A percentile compares a stretch with the other conserved stretches of the same genome.
These are phyloP conservation scores for Trachymyrmex septentrionalis DNA, from an alignment of 1,140 invertebrate species.

Conservation along the genomic window DNA sequence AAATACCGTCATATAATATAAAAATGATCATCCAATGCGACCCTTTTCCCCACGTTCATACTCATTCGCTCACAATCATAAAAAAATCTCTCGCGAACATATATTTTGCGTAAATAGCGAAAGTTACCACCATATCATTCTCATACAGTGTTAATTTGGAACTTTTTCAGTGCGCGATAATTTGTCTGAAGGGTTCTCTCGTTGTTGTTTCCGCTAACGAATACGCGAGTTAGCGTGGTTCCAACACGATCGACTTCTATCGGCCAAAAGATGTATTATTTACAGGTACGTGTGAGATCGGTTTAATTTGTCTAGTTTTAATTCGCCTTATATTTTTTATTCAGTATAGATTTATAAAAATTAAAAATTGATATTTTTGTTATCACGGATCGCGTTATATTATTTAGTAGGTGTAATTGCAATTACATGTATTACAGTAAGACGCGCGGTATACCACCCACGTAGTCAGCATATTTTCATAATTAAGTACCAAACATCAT, in stretches of 20 bases:
- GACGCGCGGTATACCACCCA: slow-evolving; percentile 2
- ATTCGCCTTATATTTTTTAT: not conserved
- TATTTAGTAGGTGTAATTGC: not conserved
- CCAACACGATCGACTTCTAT: slow-evolving; percentile 35
- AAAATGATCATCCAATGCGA: not conserved
- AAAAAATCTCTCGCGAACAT: not conserved
- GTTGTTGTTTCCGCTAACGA: slow-evolving; percentile 45
- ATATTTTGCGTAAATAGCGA: not conserved
- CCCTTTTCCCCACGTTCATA: not conserved
- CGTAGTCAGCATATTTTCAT: not conserved
- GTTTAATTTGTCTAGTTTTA: not conserved
- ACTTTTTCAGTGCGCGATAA: slow-evolving; percentile 56
- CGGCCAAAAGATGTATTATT: slow-evolving; percentile 66
- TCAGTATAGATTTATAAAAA: not conserved
- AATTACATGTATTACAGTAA: not conserved
- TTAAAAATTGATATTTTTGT: not conserved
- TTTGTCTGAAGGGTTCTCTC: slow-evolving; percentile 31
- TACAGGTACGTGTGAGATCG: slow-evolving; percentile 63
- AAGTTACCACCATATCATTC: not conserved
- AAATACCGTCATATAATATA: not conserved
- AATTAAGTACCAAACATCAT: slow-evolving; percentile 24
- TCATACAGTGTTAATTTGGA: slow-evolving; percentile 28
- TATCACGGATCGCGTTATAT: not conserved
- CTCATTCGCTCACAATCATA: slow-evolving; percentile 11
- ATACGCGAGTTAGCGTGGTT: slow-evolving; percentile 58